These are phyloP conservation scores for Paratrypauchen microcephalus DNA, from an alignment of 2,797 vertebrate genomes.

Conservation along the genomic window DNA sequence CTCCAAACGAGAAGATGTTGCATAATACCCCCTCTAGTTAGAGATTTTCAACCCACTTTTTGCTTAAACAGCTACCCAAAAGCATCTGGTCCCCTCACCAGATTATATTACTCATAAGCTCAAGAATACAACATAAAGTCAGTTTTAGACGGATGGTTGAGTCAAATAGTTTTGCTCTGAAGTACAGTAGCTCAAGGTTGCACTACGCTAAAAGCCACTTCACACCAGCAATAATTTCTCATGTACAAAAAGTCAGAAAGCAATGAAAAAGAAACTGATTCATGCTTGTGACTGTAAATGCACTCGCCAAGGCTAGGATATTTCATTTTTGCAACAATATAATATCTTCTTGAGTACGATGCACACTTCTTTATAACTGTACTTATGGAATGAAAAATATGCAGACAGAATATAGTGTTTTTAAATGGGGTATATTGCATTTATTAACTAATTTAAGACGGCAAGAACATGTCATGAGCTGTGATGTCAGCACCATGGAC, in stretches of 20 bases:
- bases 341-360: constrained; percentile 26
- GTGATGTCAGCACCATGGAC: not conserved
- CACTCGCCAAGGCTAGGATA: constrained; percentile 25
- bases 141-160: not conserved
- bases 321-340: constrained; percentile 19
- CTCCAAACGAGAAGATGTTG: no score
- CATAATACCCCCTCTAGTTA: no score
- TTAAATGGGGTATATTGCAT: constrained; percentile 1
- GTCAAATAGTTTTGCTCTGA: not conserved
- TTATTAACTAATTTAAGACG: not conserved
- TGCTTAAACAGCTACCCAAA: constrained; percentile 32
- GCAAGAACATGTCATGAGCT: not conserved
- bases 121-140: not conserved
- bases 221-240: constrained; percentile 28
- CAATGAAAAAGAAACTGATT: constrained; percentile 43
- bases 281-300: constrained; percentile 33
- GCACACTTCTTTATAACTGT: constrained; percentile 8
- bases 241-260: constrained; percentile 38
- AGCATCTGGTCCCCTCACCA: constrained; percentile 19
- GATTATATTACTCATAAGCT: constrained; percentile 6
- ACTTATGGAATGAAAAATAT: constrained; percentile 10
- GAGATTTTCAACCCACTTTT: not conserved
- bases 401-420: constrained; percentile 30
- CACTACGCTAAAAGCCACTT: constrained; percentile 36
- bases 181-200: constrained; percentile 10